Base-by-base conservation (phyloP, 2,888 invertebrate species). In the Pheosia gnoma region DNA sequence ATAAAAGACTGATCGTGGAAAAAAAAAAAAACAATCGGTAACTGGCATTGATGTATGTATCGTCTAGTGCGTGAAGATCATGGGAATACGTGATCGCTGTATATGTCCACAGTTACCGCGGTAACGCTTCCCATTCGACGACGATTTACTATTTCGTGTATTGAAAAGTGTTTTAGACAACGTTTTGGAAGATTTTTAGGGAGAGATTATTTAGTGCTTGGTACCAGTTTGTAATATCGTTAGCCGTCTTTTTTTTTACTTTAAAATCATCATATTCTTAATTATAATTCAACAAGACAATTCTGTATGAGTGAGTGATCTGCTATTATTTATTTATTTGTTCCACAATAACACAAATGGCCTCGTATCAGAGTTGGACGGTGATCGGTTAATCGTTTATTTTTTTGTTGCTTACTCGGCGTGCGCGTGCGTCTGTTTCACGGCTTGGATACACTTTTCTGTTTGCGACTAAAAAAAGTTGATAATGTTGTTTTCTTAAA, bases 11-110 rank as follows among this genome's bases (percentile, higher is more conserved):
- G 25, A 58, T 49, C 43, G 13, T 8, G 59, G 59, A 66, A 67
- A 74, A 66, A 66, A 51, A 47, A 10, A 49, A 62, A 70, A 66
- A 71, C 62, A 68, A 65, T 64, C 66, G 65, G 68, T 39, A 43
- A 54, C 37, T 68, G 71, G 61, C 74, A 75, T 64, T 74, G 74
- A 74, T 63, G 60, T 69, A 71, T 76, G 58, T 11, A 39, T 74
- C 58, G 41, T 41, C 65, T 67, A 60, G 56, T 57, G 53, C 56
- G 37, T 64, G 59, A 63, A 62, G 68, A 63, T 58, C 54, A 52
- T n/a, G 59, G 59, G 65, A 71, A 75, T 68, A 68, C 64, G 38
- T 47, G 53, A 60, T 36, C 60, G n/a, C 47, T 58, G 66, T 65
- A 67, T 73, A 67, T 62, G 64, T 60, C 61, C 56, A 53, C 53